Conservation (phyloP, 2,113 vertebrate species). For the Coptodon rendalli region DNA sequence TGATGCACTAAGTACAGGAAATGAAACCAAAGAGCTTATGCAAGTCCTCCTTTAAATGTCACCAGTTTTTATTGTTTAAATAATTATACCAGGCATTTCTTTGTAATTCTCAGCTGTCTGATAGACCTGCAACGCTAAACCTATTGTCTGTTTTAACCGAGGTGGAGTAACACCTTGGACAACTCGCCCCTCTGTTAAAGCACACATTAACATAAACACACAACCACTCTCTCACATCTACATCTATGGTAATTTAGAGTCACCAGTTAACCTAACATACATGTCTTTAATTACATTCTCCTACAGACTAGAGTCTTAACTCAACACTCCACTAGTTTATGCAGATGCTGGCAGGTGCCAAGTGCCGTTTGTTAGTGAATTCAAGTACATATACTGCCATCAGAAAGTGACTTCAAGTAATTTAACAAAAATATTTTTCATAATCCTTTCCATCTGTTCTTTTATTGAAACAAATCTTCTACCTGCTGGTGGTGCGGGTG, state of each 20-base stretch:
- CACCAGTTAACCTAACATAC: not conserved
- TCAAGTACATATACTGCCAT: not conserved
- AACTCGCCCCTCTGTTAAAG: rapidly evolving
- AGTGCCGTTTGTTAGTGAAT: not conserved
- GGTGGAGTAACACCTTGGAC: rapidly evolving
- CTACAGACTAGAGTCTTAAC: not conserved
- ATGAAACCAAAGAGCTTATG: not conserved
- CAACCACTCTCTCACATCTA: not conserved
- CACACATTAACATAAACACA: not conserved
- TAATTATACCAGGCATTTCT: not conserved
- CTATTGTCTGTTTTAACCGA: not conserved
- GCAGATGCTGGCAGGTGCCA: not conserved
- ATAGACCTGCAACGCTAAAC: not conserved
- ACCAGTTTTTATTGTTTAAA: not conserved
- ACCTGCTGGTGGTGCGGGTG: constrained; percentile 85
- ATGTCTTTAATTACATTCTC: too few relatives aligned
- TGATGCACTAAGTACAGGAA: not conserved
- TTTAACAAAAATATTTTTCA: not conserved
- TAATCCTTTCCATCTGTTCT: not conserved
- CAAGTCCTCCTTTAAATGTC: not conserved
- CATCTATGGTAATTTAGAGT: rapidly evolving
- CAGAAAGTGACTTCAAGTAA: not conserved
- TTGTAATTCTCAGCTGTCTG: not conserved
- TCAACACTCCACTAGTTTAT: not conserved
- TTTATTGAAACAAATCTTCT: not conserved